Base-by-base conservation (phyloP, 2,797 vertebrate genomes). In the Peromyscus aztecus region DNA sequence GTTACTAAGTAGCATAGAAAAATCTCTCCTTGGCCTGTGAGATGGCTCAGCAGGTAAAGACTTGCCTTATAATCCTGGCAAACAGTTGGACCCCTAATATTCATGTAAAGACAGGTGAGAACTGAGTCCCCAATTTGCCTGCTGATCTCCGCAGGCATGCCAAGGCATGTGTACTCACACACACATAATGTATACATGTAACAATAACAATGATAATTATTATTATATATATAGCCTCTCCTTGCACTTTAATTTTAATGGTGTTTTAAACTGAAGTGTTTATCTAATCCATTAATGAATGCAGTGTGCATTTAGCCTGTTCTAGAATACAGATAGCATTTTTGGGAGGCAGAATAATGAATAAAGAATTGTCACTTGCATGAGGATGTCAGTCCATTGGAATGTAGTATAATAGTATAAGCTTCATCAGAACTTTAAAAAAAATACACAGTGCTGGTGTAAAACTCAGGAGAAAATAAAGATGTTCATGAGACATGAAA, bases 381-480 rank as follows among this genome's bases (percentile, higher is more conserved):
- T 49, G 37, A 46, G 13, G 11, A 81, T 61, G 46, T 87, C 12
- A 69, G 29, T 78, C 29, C 49, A 61, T 24, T 37, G 17, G 52
- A 77, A n/a, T 91, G 89, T 86, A 77, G 23, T 80, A 17, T 49
- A 89, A 75, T 4, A 81, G 27, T 67, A 65, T 1, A 82, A 77
- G 77, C 8, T 24, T 89, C 57, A 73, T 63, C 2, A 43, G 61
- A 85, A 91, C 8, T 83, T 65, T 92, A 12, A 90, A 13, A 46
- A 94, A 69, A 65, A 40, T 59, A 61, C 0, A 57, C n/a, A 92
- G 6, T 49, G 1, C 31, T 69, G 87, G n/a, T 86, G 43, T 40
- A 93, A 96, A 94, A 67, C 67, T 80, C 7, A 91, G 61, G 57
- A 82, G 77, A 88, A 75, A 4, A 90, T 34, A 59, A 78, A 82